These are phyloP conservation scores for Stegostoma tigrinum DNA, from an alignment of 2,113 vertebrate species.

Conservation along the genomic window DNA sequence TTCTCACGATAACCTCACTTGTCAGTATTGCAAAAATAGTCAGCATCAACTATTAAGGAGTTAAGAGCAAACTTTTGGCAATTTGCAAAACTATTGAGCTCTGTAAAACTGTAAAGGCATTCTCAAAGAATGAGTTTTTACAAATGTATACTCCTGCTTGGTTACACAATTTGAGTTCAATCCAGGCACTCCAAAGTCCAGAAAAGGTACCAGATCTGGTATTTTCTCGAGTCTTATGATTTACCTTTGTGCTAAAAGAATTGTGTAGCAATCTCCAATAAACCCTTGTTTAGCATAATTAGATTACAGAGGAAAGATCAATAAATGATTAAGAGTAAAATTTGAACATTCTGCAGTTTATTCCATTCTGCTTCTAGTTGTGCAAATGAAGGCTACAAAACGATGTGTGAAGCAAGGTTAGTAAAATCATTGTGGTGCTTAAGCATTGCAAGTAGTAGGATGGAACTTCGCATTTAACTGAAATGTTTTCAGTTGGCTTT, in stretches of 20 bases:
- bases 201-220: not conserved
- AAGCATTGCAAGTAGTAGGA: not conserved
- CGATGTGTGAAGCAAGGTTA: not conserved
- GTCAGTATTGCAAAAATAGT: not conserved
- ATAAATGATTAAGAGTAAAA: not conserved
- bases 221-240: not conserved
- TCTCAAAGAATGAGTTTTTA: not conserved
- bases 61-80: not conserved
- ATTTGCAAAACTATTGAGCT: not conserved
- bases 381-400: not conserved
- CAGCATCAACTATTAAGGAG: not conserved
- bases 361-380: not conserved
- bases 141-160: not conserved
- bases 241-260: not conserved
- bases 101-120: not conserved
- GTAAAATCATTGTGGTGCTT: not conserved
- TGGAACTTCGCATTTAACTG: not conserved
- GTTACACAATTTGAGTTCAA: not conserved
- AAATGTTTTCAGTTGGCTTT: not conserved
- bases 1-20: not conserved
- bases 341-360: not conserved
- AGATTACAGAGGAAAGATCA: not conserved
- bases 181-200: not conserved
- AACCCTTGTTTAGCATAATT: not conserved
- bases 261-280: not conserved